phyloP scores from a whole-genome alignment of 2,797 vertebrate genomes.

The Enteromius paludinosus region DNA sequence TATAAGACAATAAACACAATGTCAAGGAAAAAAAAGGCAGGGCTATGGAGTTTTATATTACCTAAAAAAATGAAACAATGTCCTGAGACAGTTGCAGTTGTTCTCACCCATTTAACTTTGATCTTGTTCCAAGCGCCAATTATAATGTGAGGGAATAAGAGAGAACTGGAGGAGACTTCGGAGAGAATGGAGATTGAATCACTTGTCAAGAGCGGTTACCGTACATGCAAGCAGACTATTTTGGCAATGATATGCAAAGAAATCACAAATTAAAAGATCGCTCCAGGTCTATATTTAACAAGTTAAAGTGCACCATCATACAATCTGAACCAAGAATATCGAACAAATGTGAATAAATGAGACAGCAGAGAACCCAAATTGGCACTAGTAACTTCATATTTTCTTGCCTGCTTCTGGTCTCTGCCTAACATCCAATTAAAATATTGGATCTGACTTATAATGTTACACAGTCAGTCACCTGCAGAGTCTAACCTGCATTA shows the following conservation, averaged over 20 bases:
- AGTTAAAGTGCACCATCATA: constrained; percentile 70
- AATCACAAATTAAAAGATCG: constrained; percentile 58
- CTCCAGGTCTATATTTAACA: constrained; percentile 62
- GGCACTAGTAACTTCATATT: constrained; percentile 49
- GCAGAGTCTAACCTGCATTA: constrained; percentile 38
- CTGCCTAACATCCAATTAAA: constrained; percentile 29
- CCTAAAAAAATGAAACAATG: constrained; percentile 66
- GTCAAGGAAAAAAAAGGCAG: constrained; percentile 71
- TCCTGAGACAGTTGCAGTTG: constrained; percentile 63
- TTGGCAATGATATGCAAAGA: constrained; percentile 64
- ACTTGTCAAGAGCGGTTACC: constrained; percentile 64
- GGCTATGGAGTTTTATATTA: constrained; percentile 70
- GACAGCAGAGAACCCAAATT: constrained; percentile 22
- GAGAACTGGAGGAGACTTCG: constrained; percentile 66
- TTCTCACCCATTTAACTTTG: constrained; percentile 57
- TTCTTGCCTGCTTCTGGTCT: constrained; percentile 67
- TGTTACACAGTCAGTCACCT: constrained; percentile 34
- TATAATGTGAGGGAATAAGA: constrained; percentile 63
- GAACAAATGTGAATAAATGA: constrained; percentile 37
- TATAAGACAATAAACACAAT: constrained; percentile 75
- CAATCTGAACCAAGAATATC: constrained; percentile 61
- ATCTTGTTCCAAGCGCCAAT: constrained; percentile 60
- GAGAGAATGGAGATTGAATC: constrained; percentile 71
- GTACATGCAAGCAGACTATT: constrained; percentile 69
- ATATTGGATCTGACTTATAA: constrained; percentile 18